Percentiles rank a stretch among this genome's conserved stretches.
Evolutionary conservation across 2,888 invertebrate genomes (phyloP).

Genomic region (Chelonus formosanus): DNA sequence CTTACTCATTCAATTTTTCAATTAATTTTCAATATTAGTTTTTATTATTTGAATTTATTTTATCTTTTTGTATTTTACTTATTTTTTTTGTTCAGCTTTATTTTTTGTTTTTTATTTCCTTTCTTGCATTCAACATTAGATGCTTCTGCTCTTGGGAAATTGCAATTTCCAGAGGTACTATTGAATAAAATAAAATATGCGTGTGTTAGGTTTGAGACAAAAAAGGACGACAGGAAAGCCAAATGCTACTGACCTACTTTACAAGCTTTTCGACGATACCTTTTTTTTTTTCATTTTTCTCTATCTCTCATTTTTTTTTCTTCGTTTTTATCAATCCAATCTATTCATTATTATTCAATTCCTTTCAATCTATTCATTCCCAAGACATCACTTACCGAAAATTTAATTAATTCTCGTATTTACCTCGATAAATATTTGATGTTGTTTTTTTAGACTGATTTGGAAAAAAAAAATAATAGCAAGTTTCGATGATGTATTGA

Average conservation of each 20-base stretch:
- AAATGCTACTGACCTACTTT: slow-evolving; percentile 54
- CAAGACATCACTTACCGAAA: no score
- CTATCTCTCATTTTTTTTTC: slow-evolving; percentile 17
- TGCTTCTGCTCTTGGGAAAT: neutral
- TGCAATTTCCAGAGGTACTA: neutral
- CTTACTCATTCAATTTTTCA: no score
- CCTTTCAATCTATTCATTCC: neutral
- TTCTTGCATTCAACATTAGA: no score
- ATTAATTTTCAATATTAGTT: no score
- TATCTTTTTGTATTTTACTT: no score
- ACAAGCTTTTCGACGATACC: slow-evolving; percentile 29
- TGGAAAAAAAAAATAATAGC: slow-evolving; percentile 4
- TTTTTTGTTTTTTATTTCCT: neutral
- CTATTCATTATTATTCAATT: neutral
- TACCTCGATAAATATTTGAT: no score
- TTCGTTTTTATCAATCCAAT: slow-evolving; percentile 12
- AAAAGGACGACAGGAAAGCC: slow-evolving; percentile 23
- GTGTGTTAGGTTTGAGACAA: slow-evolving; percentile 1
- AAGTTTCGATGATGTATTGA: neutral
- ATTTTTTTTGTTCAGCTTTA: neutral
- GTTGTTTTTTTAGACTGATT: no score
- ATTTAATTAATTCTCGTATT: no score
- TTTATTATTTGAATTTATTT: no score
- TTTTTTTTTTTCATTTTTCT: no score
- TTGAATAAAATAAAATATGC: slow-evolving; percentile 21